Base-by-base conservation (phyloP, 2,797 vertebrate genomes). In the Enteromius thamalakanensis region DNA sequence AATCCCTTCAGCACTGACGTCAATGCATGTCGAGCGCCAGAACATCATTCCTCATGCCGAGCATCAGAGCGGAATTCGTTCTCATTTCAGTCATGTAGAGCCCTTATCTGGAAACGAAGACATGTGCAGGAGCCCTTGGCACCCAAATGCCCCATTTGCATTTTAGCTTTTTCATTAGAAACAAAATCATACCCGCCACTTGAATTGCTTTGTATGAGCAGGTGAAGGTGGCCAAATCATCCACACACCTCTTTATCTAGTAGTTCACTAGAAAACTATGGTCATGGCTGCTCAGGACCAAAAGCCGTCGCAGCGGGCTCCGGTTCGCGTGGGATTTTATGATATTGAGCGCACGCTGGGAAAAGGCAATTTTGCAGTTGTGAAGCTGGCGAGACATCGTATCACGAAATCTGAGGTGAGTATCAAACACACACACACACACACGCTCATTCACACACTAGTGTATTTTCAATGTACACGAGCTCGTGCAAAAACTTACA, bases 321-420 rank as follows among this genome's bases (percentile, higher is more conserved):
- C 95, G 85, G 95, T 96, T 89, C 95, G 95, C 87, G 95, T 96
- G 87, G 95, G 95, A 84, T 96, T 96, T 91, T 96, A 96, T 91
- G 95, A 96, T 88, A 96, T 96, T 88, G 95, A 96, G 90, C 94
- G 95, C 92, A 96, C 95, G 84, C 90, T 96, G 92, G 95, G 95
- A 83, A 96, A 96, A 90, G 95, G 95, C 86, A 96, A 96, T 93
- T 96, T 96, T 93, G 95, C 95, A 1, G 95, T 96, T 89, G 95
- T 96, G 90, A 96, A 96, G 92, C 94, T 96, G 91, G 95, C 94
- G 86, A 91, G 95, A 88, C 95, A 96, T 89, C 94, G 95, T 87
- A 96, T 96, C 93, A 96, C 95, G 87, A 96, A 95, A 89, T 96
- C 94, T 81, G 95, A 96, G 95, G 95, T 95, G 86, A 90, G 92